Base-by-base conservation (phyloP, 2,113 vertebrate genomes). In the Hippocampus abdominalis region DNA sequence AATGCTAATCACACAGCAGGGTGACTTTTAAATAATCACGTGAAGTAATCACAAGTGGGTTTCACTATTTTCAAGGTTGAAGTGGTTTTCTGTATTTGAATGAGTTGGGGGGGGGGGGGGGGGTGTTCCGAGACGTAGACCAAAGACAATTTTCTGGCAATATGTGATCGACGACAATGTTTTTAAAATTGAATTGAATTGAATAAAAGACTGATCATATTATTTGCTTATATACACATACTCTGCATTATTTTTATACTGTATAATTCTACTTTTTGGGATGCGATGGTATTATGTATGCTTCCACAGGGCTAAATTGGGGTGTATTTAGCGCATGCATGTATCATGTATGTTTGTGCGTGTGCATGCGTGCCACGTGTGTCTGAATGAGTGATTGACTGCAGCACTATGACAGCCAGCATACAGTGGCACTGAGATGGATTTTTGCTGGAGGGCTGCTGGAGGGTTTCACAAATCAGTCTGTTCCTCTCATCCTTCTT, bases 391-490 rank as follows among this genome's bases (percentile, higher is more conserved):
- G 71, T 87, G 82, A 87, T 65, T 84, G 82, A 84, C 79, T 79
- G 53, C 68, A 2, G 56, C 66, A 65, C 56, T 70, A 66, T 85
- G 89, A 88, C 89, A 88, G 84, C 70, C 63, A 78, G 70, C 73
- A 81, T 75, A 80, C 56, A 72, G 74, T 68, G 72, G 69, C 76
- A 80, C 73, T 75, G 77, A 81, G 86, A 90, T 90, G 81, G 86
- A 90, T 88, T 89, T 87, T 86, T 84, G 88, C 89, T 88, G 21
- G 68, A 77, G 87, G 89, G 85, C 79, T 81, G 87, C 89, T 84
- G 81, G 78, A 84, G 89, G 89, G 77, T 85, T 81, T 82, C 66
- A 66, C 54, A 21, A 85, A 88, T 87, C 89, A 81, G 84, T 88
- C 71, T 81, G 83, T 87, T 87, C 72, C 83, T 76, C 66, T 86